A percentile compares a stretch with the other conserved stretches of the same genome.
These are phyloP conservation scores for Lepus americanus DNA, from an alignment of 2,113 vertebrate species.

Conservation along the genomic window DNA sequence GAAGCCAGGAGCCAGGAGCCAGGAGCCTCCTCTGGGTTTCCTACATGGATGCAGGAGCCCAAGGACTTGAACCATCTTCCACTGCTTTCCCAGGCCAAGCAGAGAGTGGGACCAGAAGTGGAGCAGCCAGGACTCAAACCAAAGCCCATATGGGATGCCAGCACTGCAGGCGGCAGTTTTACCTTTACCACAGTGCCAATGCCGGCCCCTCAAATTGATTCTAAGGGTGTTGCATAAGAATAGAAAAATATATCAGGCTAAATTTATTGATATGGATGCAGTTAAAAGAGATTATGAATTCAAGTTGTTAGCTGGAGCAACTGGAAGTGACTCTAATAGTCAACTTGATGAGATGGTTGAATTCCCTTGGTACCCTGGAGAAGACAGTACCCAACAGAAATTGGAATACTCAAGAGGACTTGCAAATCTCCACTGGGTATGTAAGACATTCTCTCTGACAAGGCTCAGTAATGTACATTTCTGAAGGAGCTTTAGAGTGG, in stretches of 20 bases:
- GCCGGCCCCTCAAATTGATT: neutral
- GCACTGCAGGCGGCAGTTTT: too few relatives aligned
- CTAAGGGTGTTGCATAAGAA: neutral
- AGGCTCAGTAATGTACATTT: neutral
- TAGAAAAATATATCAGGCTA: neutral
- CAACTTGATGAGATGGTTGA: neutral
- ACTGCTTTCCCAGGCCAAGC: too few relatives aligned
- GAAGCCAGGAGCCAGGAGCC: too few relatives aligned
- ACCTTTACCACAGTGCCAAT: too few relatives aligned
- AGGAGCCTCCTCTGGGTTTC: too few relatives aligned
- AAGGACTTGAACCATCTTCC: too few relatives aligned
- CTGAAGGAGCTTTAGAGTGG: neutral
- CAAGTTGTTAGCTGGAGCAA: neutral
- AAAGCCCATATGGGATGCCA: too few relatives aligned
- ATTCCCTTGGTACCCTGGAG: neutral
- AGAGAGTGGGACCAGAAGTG: too few relatives aligned
- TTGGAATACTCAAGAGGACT: neutral
- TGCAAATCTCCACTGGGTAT: neutral
- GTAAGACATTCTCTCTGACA: neutral
- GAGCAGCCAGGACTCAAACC: too few relatives aligned
- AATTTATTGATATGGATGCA: neutral
- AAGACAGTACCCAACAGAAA: neutral
- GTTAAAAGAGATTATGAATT: neutral
- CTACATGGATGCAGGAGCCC: too few relatives aligned
- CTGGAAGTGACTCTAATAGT: neutral